Evolutionary conservation across 2,113 vertebrate species (phyloP), one percentile per base, ranked within the genome.

Genomic region (Neodon shergylaensis): DNA sequence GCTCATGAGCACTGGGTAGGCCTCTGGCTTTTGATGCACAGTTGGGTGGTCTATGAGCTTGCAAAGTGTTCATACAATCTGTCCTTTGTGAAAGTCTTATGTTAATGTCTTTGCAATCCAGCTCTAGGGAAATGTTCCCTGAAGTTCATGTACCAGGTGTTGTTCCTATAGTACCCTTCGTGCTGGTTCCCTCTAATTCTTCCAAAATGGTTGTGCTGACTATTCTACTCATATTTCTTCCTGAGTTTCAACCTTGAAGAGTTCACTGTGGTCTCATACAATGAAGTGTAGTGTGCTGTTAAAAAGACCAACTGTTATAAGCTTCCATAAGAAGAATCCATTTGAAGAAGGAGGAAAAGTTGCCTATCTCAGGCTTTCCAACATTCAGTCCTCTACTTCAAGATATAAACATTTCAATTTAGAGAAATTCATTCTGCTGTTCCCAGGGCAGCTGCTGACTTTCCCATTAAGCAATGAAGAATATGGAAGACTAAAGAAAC

Each of bases 401-500:
- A 81, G 83, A 90, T 93, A 97, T 97, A 97, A 96, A 90, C 63
- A 87, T 76, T 84, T 78, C 42, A 91, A 61, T 97, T 97, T 86
- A 97, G 58, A 95, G 86, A 66, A 76, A 92, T 77, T 68, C 74
- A 81, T 39, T 39, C 9, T 42, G 74, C 63, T 98, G 76, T 96
- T 97, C 97, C 94, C 92, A 96, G 92, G 91, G 94, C 85, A 92
- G 68, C 42, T 36, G 89, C 58, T 97, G 66, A 49, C 93, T 98
- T 97, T 93, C 79, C 76, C 22, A 84, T 91, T 16, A 91, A 97
- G 88, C 39, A 85, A 95, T 68, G 44, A 97, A 95, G 97, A 97
- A 96, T 97, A 98, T 96, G 96, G 98, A 99, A 99, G 98, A 99
- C 95, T 97, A 97, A 97, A 97, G 94, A 91, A 94, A 95, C 84